Percentiles rank a stretch among this genome's conserved stretches.
Evolutionary conservation across 2,888 invertebrate species (phyloP).

Genomic region (Leptinotarsa haldemani): DNA sequence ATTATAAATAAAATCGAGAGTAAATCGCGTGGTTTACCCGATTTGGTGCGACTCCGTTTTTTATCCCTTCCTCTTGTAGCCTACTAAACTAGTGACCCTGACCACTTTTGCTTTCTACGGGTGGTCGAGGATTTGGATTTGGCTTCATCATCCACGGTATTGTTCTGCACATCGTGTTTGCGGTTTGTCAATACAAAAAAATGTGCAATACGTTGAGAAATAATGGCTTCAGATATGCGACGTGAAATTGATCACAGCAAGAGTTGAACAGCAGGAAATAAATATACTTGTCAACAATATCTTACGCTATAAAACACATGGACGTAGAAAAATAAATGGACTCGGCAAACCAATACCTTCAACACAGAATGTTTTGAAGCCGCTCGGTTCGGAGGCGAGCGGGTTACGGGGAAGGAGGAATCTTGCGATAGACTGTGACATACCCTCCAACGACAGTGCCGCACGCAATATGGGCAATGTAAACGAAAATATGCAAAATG

Average conservation of each 20-base stretch:
- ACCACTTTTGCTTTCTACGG: slow-evolving; percentile 64
- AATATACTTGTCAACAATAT: too few relatives aligned
- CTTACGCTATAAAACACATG: too few relatives aligned
- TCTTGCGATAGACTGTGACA: too few relatives aligned
- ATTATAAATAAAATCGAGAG: slow-evolving; percentile 52
- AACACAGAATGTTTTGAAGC: too few relatives aligned
- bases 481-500: too few relatives aligned
- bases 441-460: too few relatives aligned
- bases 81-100: slow-evolving; percentile 75
- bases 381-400: too few relatives aligned
- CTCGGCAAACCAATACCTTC: too few relatives aligned
- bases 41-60: slow-evolving; percentile 46
- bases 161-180: background rate
- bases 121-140: slow-evolving; percentile 8
- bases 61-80: slow-evolving; percentile 56
- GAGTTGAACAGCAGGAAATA: background rate
- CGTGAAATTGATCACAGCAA: background rate
- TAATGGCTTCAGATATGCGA: background rate
- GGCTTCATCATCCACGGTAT: slow-evolving; percentile 8
- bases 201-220: background rate
- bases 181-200: background rate
- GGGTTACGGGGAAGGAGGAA: too few relatives aligned
- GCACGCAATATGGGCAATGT: too few relatives aligned
- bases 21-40: slow-evolving; percentile 49
- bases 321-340: too few relatives aligned